These are phyloP conservation scores for Oreotragus oreotragus DNA, from an alignment of 2,113 vertebrate genomes.

Conservation along the genomic window DNA sequence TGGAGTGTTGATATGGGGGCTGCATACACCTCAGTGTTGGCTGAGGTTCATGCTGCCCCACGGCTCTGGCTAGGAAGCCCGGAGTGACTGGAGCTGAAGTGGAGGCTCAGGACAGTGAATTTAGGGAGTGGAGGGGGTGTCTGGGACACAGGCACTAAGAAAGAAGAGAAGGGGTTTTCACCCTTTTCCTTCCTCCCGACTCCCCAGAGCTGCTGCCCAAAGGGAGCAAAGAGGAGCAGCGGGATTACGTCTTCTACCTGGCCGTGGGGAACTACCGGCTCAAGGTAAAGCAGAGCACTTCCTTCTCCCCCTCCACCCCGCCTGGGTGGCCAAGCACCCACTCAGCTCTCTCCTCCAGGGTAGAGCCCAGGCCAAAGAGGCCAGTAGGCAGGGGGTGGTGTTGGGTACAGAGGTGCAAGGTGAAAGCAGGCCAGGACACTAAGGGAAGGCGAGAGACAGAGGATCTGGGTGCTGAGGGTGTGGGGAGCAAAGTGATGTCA, in stretches of 20 bases:
- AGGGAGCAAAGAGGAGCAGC: constrained; percentile 87
- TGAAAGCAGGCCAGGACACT: neutral
- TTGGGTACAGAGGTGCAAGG: neutral
- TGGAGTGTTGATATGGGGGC: neutral
- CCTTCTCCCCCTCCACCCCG: neutral
- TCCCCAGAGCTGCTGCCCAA: constrained; percentile 86
- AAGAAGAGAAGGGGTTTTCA: neutral
- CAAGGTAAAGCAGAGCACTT: constrained; percentile 79
- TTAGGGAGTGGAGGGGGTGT: neutral
- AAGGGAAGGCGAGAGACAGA: neutral
- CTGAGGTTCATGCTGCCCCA: neutral
- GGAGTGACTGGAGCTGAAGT: neutral
- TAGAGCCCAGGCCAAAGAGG: neutral
- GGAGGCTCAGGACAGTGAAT: neutral
- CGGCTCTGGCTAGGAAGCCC: neutral
- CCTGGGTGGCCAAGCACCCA: neutral
- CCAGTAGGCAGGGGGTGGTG: neutral
- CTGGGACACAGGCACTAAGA: neutral
- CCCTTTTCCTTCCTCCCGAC: neutral
- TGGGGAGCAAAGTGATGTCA: constrained; percentile 52
- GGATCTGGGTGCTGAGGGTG: constrained; percentile 10
- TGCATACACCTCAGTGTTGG: neutral
- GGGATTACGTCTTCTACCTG: constrained; percentile 92
- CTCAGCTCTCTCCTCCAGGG: neutral
- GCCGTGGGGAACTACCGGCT: constrained; percentile 91